phyloP scores from a whole-genome alignment of 2,797 vertebrate genomes.

The Bucorvus abyssinicus region DNA sequence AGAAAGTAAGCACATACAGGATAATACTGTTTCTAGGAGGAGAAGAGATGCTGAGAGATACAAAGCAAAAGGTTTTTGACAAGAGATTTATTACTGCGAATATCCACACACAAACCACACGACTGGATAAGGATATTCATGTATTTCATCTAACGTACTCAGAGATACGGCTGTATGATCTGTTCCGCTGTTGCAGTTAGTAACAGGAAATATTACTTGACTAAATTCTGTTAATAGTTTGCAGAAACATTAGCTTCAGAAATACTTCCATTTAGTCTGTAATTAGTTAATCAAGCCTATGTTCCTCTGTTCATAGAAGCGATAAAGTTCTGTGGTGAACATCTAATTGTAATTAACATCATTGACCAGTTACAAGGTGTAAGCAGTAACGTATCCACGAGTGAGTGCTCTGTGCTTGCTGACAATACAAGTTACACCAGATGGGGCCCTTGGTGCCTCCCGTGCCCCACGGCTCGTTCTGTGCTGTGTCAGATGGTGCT shows the following conservation, averaged over 20 bases:
- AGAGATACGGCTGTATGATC: neutral
- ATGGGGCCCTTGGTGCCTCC: constrained; percentile 21
- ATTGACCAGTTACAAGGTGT: constrained; percentile 42
- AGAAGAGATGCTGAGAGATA: neutral
- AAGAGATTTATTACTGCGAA: neutral
- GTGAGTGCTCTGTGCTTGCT: constrained; percentile 46
- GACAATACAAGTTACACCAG: constrained; percentile 51
- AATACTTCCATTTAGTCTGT: constrained; percentile 41
- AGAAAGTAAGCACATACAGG: neutral
- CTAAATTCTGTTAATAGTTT: constrained; percentile 28
- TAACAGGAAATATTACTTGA: constrained; percentile 25
- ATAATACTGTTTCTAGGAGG: neutral
- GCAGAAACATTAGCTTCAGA: constrained; percentile 59
- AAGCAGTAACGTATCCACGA: constrained; percentile 31
- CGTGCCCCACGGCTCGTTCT: constrained; percentile 1
- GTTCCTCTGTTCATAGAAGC: constrained; percentile 55
- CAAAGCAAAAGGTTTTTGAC: neutral
- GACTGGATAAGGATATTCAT: neutral
- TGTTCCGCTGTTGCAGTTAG: neutral
- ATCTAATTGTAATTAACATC: constrained; percentile 63
- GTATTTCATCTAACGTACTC: neutral
- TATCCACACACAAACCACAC: neutral
- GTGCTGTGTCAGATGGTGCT: constrained; percentile 44
- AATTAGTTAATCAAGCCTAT: constrained; percentile 58
- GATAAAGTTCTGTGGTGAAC: constrained; percentile 53